Conservation (phyloP, 2,113 vertebrate species). For the Mesembrinibis cayennensis region DNA sequence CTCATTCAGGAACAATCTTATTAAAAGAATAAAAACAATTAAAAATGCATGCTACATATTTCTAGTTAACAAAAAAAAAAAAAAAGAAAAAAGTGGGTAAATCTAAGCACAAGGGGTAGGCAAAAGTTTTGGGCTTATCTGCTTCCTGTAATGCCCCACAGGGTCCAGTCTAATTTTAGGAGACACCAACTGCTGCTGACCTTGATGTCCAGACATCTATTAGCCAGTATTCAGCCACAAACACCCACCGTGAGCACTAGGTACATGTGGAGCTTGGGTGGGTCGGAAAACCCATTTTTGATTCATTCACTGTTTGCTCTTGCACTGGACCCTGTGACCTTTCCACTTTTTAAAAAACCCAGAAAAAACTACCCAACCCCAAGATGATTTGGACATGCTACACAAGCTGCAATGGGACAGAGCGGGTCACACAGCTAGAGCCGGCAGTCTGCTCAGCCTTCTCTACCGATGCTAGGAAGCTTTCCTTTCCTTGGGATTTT, state of each 20-base stretch:
- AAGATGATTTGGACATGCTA: conserved; percentile 1
- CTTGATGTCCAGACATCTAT: neutral
- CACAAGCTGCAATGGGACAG: conserved; percentile 63
- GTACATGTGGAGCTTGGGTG: neutral
- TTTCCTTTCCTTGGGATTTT: conserved; percentile 45
- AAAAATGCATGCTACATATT: conserved; percentile 40
- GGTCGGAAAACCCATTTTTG: conserved; percentile 38
- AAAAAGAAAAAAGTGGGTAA: neutral
- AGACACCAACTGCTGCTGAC: neutral
- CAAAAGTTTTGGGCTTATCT: conserved; percentile 8
- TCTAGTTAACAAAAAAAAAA: neutral
- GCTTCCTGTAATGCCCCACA: conserved; percentile 15
- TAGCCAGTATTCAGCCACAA: neutral
- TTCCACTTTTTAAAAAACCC: neutral
- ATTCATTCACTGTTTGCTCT: conserved; percentile 4
- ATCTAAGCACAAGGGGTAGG: conserved; percentile 29
- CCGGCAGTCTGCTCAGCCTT: conserved; percentile 60
- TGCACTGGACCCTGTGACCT: conserved; percentile 59
- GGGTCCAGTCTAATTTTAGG: conserved; percentile 26
- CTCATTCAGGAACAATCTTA: conserved; percentile 65
- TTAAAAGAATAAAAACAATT: conserved; percentile 64
- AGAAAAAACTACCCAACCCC: neutral
- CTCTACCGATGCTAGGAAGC: conserved; percentile 56
- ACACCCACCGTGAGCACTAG: rapidly evolving
- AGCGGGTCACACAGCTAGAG: conserved; percentile 45